These are phyloP conservation scores for Coluber constrictor DNA, from an alignment of 2,797 vertebrate species.

Conservation along the genomic window DNA sequence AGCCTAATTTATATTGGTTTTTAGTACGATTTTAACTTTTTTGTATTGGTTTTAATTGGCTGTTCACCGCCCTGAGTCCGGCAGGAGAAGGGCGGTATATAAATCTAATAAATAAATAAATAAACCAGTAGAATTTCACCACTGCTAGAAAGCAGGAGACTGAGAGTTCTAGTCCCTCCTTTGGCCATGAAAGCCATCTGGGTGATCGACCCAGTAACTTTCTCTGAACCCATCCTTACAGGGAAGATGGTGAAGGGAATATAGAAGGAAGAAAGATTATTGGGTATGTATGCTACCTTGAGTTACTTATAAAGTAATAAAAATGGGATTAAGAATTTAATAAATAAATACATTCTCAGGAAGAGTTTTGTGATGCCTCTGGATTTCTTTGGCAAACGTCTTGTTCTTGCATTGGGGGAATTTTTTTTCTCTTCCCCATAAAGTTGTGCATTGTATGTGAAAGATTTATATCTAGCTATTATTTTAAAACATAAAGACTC, in stretches of 20 bases:
- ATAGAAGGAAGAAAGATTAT: not conserved
- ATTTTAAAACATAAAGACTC: not conserved
- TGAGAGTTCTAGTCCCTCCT: not conserved
- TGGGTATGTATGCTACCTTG: not conserved
- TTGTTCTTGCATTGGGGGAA: not conserved
- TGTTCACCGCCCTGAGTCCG: too few relatives aligned
- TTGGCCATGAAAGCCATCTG: not conserved
- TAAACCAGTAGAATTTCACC: too few relatives aligned
- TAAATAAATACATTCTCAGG: not conserved
- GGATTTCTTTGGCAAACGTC: not conserved
- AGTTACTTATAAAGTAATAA: not conserved
- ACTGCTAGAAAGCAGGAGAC: too few relatives aligned
- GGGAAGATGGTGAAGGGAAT: not conserved
- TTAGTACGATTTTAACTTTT: too few relatives aligned
- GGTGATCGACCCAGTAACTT: not conserved
- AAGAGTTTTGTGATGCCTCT: not conserved
- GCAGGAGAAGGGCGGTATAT: too few relatives aligned
- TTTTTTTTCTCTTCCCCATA: not conserved
- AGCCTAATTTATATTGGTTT: too few relatives aligned
- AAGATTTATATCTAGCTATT: not conserved
- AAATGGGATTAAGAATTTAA: not conserved
- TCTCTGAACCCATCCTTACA: not conserved
- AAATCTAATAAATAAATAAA: too few relatives aligned
- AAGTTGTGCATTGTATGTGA: not conserved
- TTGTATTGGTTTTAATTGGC: too few relatives aligned